Evolutionary conservation across 1,140 invertebrate genomes (phyloP).

Genomic region (Dendrolimus kikuchii): DNA sequence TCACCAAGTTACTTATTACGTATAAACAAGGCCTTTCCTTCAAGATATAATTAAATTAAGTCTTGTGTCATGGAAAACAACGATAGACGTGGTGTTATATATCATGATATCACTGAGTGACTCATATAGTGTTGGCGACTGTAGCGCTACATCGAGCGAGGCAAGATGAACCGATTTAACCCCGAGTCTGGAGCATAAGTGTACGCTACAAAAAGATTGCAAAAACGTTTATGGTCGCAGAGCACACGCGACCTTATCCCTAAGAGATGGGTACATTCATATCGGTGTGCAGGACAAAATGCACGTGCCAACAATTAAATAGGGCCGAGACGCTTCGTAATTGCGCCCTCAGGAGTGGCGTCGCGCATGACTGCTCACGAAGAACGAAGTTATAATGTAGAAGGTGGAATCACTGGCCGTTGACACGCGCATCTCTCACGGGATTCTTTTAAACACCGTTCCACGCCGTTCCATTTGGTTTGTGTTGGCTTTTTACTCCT

Average conservation of each 20-base stretch:
- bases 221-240: conserved; percentile 27
- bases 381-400: conserved; percentile 32
- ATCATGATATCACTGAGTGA: conserved; percentile 51
- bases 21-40: too few relatives aligned
- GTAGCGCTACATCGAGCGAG: conserved; percentile 19
- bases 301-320: conserved; percentile 62
- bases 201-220: conserved; percentile 25
- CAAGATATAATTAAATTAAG: background rate
- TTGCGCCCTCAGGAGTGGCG: conserved; percentile 30
- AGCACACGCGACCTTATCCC: conserved; percentile 29
- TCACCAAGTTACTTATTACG: too few relatives aligned
- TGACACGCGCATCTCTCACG: conserved; percentile 43
- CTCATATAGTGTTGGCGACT: conserved; percentile 36
- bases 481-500: conserved; percentile 24
- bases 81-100: conserved; percentile 19
- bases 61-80: conserved; percentile 24
- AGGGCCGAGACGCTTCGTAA: conserved; percentile 31
- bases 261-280: conserved; percentile 32
- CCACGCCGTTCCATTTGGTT: conserved; percentile 45
- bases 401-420: conserved; percentile 37
- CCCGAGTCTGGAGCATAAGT: conserved; percentile 28
- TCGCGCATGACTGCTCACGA: conserved; percentile 51
- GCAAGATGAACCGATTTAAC: conserved; percentile 38
- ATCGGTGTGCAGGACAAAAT: conserved; percentile 36
- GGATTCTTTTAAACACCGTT: conserved; percentile 37